These are phyloP conservation scores for Sander vitreus DNA, from an alignment of 2,113 vertebrate species.

Conservation along the genomic window DNA sequence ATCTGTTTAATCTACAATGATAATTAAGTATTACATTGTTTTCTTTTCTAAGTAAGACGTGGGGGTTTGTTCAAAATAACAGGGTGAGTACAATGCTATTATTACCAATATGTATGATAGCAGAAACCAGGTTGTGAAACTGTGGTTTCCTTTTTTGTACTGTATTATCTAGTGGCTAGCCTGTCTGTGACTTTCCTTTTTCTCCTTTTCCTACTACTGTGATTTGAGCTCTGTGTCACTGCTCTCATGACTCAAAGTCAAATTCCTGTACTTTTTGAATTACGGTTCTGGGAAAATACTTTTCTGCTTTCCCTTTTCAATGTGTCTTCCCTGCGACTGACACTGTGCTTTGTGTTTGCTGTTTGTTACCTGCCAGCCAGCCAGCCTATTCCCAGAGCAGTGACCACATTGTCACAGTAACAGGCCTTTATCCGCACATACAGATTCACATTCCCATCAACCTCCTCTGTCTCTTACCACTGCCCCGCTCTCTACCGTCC, in stretches of 20 bases:
- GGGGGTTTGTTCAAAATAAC: neutral
- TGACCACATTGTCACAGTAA: slow-evolving; percentile 43
- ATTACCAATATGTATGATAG: neutral
- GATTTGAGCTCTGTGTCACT: neutral
- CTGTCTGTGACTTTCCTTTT: no score
- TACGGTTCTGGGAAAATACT: no score
- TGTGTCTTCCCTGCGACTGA: neutral
- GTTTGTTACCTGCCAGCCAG: slow-evolving; percentile 34
- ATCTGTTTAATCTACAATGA: neutral
- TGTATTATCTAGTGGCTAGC: neutral
- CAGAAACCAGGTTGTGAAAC: neutral
- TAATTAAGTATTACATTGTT: neutral
- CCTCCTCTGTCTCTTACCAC: slow-evolving; percentile 35
- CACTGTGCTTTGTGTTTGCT: slow-evolving; percentile 9
- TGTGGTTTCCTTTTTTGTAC: neutral
- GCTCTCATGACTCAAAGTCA: neutral
- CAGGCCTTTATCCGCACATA: slow-evolving; percentile 53
- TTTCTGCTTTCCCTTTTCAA: neutral
- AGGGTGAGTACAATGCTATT: neutral
- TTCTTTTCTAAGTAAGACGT: neutral
- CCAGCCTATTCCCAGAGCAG: slow-evolving; percentile 42
- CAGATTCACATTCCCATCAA: slow-evolving; percentile 25
- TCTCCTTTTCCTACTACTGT: no score
- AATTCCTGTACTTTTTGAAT: neutral
- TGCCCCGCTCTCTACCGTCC: slow-evolving; percentile 33